phyloP scores from a whole-genome alignment of 1,140 invertebrate genomes.

The Aphelinus certus region DNA sequence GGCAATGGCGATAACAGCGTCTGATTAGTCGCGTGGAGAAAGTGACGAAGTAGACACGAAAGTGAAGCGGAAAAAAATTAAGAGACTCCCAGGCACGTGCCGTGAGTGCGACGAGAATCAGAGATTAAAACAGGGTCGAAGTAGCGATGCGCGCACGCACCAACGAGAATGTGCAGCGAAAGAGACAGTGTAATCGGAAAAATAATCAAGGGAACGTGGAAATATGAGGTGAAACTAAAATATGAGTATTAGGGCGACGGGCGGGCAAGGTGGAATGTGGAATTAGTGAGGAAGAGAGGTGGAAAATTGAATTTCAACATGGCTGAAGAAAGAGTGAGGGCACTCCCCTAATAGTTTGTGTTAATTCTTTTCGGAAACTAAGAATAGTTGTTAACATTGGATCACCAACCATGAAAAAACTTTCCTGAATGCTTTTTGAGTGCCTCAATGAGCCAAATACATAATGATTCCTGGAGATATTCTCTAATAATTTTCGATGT shows the following conservation, averaged over 20 bases:
- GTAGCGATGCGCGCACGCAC: neutral
- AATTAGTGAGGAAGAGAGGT: neutral
- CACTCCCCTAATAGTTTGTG: no score
- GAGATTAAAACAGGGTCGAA: neutral
- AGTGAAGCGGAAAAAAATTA: neutral
- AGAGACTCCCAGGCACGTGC: neutral
- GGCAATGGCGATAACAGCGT: no score
- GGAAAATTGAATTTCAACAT: neutral
- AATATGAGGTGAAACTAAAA: no score
- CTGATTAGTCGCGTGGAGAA: neutral
- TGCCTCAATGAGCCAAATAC: no score
- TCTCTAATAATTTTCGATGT: no score
- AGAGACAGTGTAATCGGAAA: conserved; percentile 13
- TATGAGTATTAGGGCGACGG: neutral
- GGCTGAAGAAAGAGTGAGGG: neutral
- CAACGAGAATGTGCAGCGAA: neutral
- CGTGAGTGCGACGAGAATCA: neutral
- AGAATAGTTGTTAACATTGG: no score
- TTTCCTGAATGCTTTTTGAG: no score
- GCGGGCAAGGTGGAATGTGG: neutral
- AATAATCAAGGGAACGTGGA: conserved; percentile 17
- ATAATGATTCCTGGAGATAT: no score
- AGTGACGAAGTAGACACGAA: neutral
- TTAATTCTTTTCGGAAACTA: no score
- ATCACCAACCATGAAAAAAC: no score